Evolutionary conservation across 1,140 invertebrate genomes (phyloP).

Genomic region (Papilio machaon): DNA sequence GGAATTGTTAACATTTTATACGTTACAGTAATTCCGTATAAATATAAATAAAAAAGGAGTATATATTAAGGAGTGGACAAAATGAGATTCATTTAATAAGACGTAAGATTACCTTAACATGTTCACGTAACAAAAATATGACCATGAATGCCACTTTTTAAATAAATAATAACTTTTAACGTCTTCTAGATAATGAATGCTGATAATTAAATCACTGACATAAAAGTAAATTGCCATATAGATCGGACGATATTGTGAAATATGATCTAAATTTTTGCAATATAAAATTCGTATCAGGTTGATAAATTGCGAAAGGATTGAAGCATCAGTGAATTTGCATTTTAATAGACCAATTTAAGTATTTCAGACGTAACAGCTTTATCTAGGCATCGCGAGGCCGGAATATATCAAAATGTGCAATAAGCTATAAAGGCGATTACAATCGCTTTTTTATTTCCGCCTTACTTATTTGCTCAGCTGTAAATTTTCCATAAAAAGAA

Average conservation of each 20-base stretch:
- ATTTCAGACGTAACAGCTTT: slow-evolving; percentile 30
- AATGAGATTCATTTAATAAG: background rate
- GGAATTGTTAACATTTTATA: no score
- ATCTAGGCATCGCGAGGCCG: slow-evolving; percentile 4
- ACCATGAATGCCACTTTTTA: background rate
- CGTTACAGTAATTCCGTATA: no score
- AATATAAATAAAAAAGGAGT: no score
- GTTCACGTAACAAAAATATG: slow-evolving; percentile 4
- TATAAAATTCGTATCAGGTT: slow-evolving; percentile 14
- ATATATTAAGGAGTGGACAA: background rate
- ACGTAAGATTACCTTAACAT: background rate
- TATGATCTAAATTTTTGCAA: slow-evolving; percentile 27
- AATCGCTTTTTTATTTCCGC: background rate
- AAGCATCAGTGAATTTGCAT: slow-evolving; percentile 24
- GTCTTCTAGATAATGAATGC: slow-evolving; percentile 4
- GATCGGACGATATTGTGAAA: slow-evolving; percentile 9
- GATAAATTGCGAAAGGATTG: slow-evolving; percentile 23
- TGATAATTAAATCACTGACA: slow-evolving; percentile 17
- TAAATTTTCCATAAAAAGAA: background rate
- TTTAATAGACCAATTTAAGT: slow-evolving; percentile 29
- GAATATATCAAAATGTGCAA: slow-evolving; percentile 21
- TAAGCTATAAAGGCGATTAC: slow-evolving; percentile 11
- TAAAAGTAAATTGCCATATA: slow-evolving; percentile 33
- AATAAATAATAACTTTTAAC: slow-evolving; percentile 23
- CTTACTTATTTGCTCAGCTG: background rate